Base-by-base conservation (phyloP, 2,888 invertebrate species). In the Tiphia femorata region DNA sequence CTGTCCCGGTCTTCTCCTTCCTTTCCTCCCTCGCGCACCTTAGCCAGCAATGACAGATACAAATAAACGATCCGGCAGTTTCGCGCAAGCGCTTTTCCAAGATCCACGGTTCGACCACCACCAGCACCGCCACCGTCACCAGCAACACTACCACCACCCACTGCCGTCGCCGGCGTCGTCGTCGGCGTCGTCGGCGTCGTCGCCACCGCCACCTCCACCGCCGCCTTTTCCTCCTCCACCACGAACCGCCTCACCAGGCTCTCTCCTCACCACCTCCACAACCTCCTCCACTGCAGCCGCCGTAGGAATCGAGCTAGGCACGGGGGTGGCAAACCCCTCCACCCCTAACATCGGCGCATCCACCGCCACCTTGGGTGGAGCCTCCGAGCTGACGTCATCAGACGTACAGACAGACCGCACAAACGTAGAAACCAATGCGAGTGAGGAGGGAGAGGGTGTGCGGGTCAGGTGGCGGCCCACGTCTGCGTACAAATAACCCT, bases 341-440 rank as follows among this genome's bases (percentile, higher is more conserved):
- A 20, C 21, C n/a, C n/a, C n/a, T n/a, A n/a, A 41, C 21, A 14
- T 35, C 44, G 44, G n/a, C 38, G 50, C 57, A 61, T 59, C 63
- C 64, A 74, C 67, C 64, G 53, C 66, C 65, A 62, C 63, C 73
- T 77, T 77, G 81, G 82, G 82, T 81, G 82, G 81, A 81, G 82
- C 82, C 64, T 80, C 73, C 57, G 55, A 50, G 69, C 64, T 70
- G 67, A 72, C 81, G 80, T 81, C 82, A 80, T 76, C 81, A 81
- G 76, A 79, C 75, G 74, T 74, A 82, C 78, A 76, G 76, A 79
- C 80, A 77, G 70, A 78, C 70, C 62, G 73, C 61, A 78, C 80
- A 81, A 71, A 81, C 75, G 79, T 82, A 82, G 82, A 82, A 81
- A 82, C 80, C 80, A 81, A 81, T 81, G 77, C 77, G 76, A n/a